Percentiles rank a stretch among this genome's conserved stretches.
Conservation (phyloP, 2,888 invertebrate species). For the Gastracanthus pulcherrimus region DNA sequence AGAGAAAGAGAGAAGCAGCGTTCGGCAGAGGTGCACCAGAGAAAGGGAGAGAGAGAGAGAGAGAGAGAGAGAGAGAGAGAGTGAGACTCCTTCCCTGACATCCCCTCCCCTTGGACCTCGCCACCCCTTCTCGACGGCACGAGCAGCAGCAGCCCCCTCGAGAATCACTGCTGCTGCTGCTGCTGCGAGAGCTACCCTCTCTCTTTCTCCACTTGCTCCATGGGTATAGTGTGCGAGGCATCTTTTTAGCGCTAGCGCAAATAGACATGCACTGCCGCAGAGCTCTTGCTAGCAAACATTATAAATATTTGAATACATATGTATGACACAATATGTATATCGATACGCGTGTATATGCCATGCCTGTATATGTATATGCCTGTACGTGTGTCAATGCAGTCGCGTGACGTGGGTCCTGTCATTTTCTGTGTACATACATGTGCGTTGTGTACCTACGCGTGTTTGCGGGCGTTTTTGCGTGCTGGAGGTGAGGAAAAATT, state of each 20-base stretch:
- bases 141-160: conserved; percentile 30
- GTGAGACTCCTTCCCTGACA: conserved; percentile 2
- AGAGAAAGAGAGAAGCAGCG: no score
- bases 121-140: conserved; percentile 40
- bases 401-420: background rate
- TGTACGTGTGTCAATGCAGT: no score
- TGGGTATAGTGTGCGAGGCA: background rate
- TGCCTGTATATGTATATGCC: no score
- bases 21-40: no score
- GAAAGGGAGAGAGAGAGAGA: no score
- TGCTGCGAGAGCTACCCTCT: background rate
- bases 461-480: background rate
- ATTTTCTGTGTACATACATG: no score
- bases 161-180: background rate
- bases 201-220: background rate
- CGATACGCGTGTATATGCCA: background rate
- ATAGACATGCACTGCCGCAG: background rate
- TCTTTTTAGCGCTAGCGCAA: conserved; percentile 39
- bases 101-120: conserved; percentile 32
- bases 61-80: no score
- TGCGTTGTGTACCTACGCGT: no score
- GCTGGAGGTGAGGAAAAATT: no score
- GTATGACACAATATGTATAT: conserved; percentile 6
- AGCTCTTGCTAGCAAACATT: conserved; percentile 31
- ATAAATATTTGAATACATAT: conserved; percentile 54